Evolutionary conservation across 2,797 vertebrate genomes (phyloP).

Genomic region (Crocodylus rhombifer): DNA sequence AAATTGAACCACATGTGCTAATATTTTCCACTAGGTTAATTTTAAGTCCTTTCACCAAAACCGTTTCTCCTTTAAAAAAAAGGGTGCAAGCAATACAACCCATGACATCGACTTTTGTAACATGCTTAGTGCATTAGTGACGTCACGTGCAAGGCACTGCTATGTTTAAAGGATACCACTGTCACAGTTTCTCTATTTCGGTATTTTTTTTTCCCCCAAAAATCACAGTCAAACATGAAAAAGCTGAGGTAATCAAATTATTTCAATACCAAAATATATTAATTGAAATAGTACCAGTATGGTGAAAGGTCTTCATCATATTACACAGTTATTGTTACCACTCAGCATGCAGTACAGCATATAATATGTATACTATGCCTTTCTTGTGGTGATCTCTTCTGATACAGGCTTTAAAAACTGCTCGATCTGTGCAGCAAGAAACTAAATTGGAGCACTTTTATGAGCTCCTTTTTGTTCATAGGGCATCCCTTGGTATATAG

Average conservation of each 20-base stretch:
- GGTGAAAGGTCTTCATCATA: conserved; percentile 90
- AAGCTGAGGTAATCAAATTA: conserved; percentile 87
- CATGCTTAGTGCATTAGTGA: not conserved
- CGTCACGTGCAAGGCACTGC: conserved; percentile 86
- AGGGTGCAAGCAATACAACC: conserved; percentile 49
- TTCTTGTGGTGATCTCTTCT: conserved; percentile 60
- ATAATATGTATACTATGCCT: conserved; percentile 50
- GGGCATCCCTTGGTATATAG: not conserved
- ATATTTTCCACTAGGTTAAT: conserved; percentile 73
- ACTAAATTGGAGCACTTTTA: rapidly evolving
- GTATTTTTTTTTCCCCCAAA: conserved; percentile 47
- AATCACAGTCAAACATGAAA: conserved; percentile 87
- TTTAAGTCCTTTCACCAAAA: conserved; percentile 93
- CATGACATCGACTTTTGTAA: conserved; percentile 72
- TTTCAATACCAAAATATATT: conserved; percentile 73
- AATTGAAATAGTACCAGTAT: conserved; percentile 85
- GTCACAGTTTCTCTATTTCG: conserved; percentile 79
- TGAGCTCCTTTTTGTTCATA: not conserved
- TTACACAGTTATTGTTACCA: conserved; percentile 68
- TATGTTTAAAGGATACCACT: conserved; percentile 69
- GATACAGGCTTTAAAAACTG: conserved; percentile 76
- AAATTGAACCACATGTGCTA: conserved; percentile 72
- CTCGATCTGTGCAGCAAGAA: conserved; percentile 57
- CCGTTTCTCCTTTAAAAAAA: conserved; percentile 77
- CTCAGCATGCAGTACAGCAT: conserved; percentile 69